Conservation (phyloP, 2,113 vertebrate genomes). For the Charadrius vociferus region DNA sequence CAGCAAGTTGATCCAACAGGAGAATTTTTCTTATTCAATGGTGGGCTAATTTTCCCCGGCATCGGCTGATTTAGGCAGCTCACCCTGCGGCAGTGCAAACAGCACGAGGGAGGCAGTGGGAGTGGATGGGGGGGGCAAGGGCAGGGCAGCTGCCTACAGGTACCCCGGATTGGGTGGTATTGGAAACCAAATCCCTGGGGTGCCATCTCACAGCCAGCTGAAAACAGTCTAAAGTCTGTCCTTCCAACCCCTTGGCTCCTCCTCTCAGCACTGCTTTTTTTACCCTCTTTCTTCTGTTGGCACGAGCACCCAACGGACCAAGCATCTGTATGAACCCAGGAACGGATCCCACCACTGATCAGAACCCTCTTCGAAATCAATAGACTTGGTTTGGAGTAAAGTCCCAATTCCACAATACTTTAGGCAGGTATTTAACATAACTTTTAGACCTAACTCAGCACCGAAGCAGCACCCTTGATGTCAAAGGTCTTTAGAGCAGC, state of each 20-base stretch:
- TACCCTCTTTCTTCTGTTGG: not conserved
- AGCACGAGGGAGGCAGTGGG: not conserved
- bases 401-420: fast-evolving
- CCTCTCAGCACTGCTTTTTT: not conserved
- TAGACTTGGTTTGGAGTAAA: not conserved
- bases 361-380: not conserved
- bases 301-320: not conserved
- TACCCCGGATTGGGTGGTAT: not conserved
- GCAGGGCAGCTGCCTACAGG: not conserved
- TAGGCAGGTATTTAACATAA: not conserved
- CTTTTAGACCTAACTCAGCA: not conserved
- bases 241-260: not conserved
- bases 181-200: not conserved
- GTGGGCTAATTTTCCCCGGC: not conserved
- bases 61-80: not conserved
- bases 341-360: not conserved
- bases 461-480: not conserved
- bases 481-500: not conserved
- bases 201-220: not conserved
- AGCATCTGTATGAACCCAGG: not conserved
- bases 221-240: not conserved
- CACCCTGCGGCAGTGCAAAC: not conserved
- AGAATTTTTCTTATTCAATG: not conserved
- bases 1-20: not conserved
- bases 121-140: not conserved